These are phyloP conservation scores for Augiades crinisus DNA, from an alignment of 2,888 invertebrate genomes.

Conservation along the genomic window DNA sequence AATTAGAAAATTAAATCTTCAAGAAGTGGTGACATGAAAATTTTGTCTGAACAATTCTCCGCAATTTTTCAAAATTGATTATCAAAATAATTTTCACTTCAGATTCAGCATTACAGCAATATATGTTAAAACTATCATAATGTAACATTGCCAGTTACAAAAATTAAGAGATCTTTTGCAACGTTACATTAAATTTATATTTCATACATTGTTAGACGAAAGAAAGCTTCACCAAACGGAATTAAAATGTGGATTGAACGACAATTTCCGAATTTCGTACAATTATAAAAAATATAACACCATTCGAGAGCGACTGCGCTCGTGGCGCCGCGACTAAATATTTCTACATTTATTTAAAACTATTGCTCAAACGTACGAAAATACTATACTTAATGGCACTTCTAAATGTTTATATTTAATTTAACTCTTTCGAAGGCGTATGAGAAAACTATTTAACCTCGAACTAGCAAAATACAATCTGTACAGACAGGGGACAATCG, in stretches of 20 bases:
- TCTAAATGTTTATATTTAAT: conserved; percentile 53
- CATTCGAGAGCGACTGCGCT: conserved; percentile 7
- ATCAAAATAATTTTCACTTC: too few species aligned
- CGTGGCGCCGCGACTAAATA: conserved; percentile 15
- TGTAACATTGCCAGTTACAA: too few species aligned
- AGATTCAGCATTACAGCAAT: too few species aligned
- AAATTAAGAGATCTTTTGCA: too few species aligned
- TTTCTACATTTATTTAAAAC: conserved; percentile 39
- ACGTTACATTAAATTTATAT: not conserved
- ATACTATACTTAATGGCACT: conserved; percentile 75
- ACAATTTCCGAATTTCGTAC: conserved; percentile 21
- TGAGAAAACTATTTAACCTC: conserved; percentile 3
- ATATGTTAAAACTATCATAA: too few species aligned
- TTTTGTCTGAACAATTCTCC: too few species aligned
- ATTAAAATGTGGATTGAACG: conserved; percentile 16
- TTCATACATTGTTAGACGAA: conserved; percentile 12
- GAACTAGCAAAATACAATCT: conserved; percentile 36
- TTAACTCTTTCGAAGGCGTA: conserved; percentile 27
- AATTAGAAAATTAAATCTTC: too few species aligned
- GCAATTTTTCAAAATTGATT: too few species aligned
- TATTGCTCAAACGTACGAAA: conserved; percentile 67
- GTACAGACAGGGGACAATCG: conserved; percentile 22
- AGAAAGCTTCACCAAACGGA: conserved; percentile 22
- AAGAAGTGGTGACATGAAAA: too few species aligned
- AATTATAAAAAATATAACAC: conserved; percentile 35